A percentile compares a stretch with the other conserved stretches of the same genome.
phyloP scores from a whole-genome alignment of 2,113 vertebrate genomes.

The Salvelinus namaycush region DNA sequence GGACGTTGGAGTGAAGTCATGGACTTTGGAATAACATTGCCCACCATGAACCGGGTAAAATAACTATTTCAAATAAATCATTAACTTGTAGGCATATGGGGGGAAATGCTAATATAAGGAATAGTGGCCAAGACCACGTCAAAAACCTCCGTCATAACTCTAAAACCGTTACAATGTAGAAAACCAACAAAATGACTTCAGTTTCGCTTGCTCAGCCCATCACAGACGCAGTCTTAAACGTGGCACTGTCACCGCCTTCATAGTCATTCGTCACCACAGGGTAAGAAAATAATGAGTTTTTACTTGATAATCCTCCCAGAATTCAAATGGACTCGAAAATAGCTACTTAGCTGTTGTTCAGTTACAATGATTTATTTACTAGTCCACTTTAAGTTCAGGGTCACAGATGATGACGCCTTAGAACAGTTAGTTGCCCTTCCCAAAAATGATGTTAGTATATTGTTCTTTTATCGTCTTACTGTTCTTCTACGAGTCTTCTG shows the following conservation, averaged over 20 bases:
- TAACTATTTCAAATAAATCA: neutral
- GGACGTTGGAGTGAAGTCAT: neutral
- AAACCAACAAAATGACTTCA: slow-evolving; percentile 2
- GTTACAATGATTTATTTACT: too few relatives aligned
- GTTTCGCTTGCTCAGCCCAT: slow-evolving; percentile 41
- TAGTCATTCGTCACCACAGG: neutral
- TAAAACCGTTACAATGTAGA: neutral
- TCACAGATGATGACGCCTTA: neutral
- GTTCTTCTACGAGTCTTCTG: neutral
- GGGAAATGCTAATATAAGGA: neutral
- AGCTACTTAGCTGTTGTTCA: slow-evolving; percentile 21
- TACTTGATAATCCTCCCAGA: slow-evolving; percentile 3
- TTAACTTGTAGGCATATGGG: neutral
- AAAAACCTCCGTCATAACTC: slow-evolving; percentile 34
- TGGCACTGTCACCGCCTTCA: slow-evolving; percentile 51
- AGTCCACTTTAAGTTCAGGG: too few relatives aligned
- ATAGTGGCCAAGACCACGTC: slow-evolving; percentile 13
- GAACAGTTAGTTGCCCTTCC: slow-evolving; percentile 19
- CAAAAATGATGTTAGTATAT: neutral
- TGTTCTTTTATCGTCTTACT: neutral
- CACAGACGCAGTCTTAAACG: slow-evolving; percentile 61
- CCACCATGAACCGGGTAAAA: neutral
- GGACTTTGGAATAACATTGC: neutral
- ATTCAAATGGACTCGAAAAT: slow-evolving; percentile 13
- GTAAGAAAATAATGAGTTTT: neutral